A percentile compares a stretch with the other conserved stretches of the same genome.
These are phyloP conservation scores for Sialis lutaria DNA, from an alignment of 2,888 invertebrate species.

Conservation along the genomic window DNA sequence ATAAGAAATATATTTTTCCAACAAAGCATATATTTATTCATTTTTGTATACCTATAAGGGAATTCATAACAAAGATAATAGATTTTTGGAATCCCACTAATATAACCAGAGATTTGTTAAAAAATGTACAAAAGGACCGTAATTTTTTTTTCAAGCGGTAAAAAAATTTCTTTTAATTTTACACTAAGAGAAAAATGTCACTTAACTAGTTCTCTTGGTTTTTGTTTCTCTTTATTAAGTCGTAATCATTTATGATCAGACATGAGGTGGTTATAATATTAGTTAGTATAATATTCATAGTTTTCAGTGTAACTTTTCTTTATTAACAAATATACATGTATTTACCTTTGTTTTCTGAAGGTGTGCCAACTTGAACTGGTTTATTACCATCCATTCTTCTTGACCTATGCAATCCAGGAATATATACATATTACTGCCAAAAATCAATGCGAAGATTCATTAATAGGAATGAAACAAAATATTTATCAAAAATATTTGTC, in stretches of 20 bases:
- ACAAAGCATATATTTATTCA: too few relatives aligned
- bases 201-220: slow-evolving; percentile 36
- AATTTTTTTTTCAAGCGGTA: too few relatives aligned
- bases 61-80: too few relatives aligned
- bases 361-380: slow-evolving; percentile 26
- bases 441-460: slow-evolving; percentile 98
- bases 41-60: too few relatives aligned
- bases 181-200: too few relatives aligned
- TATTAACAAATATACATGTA: slow-evolving; percentile 3
- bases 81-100: too few relatives aligned
- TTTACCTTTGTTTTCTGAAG: slow-evolving; percentile 29
- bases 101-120: too few relatives aligned
- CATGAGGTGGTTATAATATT: slow-evolving; percentile 36
- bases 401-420: slow-evolving; percentile 62
- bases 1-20: too few relatives aligned
- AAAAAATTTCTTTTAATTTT: too few relatives aligned
- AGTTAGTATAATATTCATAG: neutral
- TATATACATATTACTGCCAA: slow-evolving; percentile 93
- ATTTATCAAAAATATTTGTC: slow-evolving; percentile 93
- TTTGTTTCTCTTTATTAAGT: slow-evolving; percentile 18
- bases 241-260: slow-evolving; percentile 55
- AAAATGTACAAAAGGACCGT: too few relatives aligned
- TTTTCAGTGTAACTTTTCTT: neutral
- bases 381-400: slow-evolving; percentile 48
- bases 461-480: slow-evolving; percentile 93